A percentile compares a stretch with the other conserved stretches of the same genome.
phyloP scores from a whole-genome alignment of 2,888 invertebrate genomes.

The Allophyes oxyacanthae region DNA sequence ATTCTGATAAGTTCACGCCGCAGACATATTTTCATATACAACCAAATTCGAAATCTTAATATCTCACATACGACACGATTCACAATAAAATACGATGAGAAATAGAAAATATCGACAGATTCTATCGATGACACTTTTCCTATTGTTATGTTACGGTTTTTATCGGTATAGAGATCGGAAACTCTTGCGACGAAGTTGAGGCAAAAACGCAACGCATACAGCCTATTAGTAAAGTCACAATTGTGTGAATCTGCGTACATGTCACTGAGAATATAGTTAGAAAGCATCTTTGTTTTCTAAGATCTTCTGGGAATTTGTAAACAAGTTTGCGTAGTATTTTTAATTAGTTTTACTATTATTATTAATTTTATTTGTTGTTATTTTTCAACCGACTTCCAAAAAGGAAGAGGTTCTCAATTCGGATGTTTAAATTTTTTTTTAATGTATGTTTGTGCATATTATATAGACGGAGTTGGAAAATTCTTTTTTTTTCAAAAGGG shows the following conservation, averaged over 20 bases:
- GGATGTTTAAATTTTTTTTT: no score
- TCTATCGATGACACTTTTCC: constrained; percentile 52
- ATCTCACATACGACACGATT: constrained; percentile 2
- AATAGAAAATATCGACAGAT: constrained; percentile 48
- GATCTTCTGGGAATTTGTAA: constrained; percentile 17
- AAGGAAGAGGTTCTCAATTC: no score
- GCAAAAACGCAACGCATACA: constrained; percentile 32
- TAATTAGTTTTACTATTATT: no score
- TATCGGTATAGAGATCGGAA: constrained; percentile 51
- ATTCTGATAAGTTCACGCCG: no score
- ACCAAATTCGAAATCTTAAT: background rate
- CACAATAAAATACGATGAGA: constrained; percentile 38
- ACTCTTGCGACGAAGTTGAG: constrained; percentile 14
- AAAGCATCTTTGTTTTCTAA: constrained; percentile 38
- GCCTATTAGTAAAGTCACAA: constrained; percentile 23
- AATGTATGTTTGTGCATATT: no score
- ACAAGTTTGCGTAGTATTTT: background rate
- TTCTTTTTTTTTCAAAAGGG: no score
- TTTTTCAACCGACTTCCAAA: no score
- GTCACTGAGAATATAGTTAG: constrained; percentile 13
- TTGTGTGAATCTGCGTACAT: constrained; percentile 33
- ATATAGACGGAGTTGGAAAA: no score
- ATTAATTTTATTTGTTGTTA: no score
- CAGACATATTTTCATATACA: background rate
- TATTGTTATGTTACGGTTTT: constrained; percentile 49